phyloP scores from a whole-genome alignment of 2,113 vertebrate genomes.

The Regulus satrapa region DNA sequence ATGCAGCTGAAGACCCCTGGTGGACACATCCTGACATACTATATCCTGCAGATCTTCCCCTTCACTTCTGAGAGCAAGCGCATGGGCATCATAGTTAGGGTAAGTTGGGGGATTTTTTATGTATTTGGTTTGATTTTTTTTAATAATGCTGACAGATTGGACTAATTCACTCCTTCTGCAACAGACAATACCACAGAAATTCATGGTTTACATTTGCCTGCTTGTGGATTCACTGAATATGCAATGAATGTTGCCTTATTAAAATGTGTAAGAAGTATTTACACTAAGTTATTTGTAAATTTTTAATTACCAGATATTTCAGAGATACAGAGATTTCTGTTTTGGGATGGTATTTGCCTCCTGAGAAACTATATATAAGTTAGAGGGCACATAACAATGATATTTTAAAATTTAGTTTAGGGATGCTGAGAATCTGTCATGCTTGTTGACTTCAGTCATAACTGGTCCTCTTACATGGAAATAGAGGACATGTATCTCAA shows the following conservation, averaged over 20 bases:
- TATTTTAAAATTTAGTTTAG: background rate
- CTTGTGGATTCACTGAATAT: background rate
- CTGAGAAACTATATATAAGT: background rate
- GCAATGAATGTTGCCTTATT: background rate
- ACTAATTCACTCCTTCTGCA: background rate
- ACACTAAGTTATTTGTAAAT: background rate
- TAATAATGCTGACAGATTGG: background rate
- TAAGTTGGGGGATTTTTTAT: background rate
- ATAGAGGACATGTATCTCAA: background rate
- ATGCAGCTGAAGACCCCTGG: constrained; percentile 92
- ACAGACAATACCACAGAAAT: background rate
- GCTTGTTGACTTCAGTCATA: background rate
- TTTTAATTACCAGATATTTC: background rate
- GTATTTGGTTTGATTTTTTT: background rate
- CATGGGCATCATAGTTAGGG: constrained; percentile 93
- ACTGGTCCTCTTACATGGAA: background rate
- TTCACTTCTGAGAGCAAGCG: constrained; percentile 94
- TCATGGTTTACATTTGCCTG: background rate
- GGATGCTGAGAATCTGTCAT: background rate
- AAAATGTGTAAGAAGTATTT: background rate
- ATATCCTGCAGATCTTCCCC: constrained; percentile 84
- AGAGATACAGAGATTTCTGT: background rate
- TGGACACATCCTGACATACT: constrained; percentile 90
- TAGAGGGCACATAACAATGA: background rate
- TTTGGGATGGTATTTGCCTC: background rate